phyloP scores from a whole-genome alignment of 37 sponge, comb jelly and placozoan genomes.

The Mnemiopsis leidyi region DNA sequence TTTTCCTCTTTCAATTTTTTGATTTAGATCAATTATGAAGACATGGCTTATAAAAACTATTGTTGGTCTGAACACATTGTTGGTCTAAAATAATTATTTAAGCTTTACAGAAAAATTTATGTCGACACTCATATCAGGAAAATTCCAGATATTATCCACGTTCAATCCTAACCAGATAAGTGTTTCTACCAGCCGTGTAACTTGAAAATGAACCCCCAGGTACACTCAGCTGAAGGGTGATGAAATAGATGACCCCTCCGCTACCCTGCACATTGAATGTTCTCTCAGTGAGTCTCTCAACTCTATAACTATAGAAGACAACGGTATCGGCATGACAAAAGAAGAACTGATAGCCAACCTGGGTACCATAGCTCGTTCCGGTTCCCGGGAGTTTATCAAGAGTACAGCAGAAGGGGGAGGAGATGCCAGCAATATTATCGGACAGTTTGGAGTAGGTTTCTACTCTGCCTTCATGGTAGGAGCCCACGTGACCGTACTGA shows the following conservation, averaged over 20 bases:
- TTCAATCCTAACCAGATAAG: no score
- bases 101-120: no score
- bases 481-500: conserved; percentile 63
- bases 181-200: no score
- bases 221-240: conserved; percentile 67
- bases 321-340: conserved; percentile 69
- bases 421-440: conserved; percentile 66
- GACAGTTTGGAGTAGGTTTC: conserved; percentile 76
- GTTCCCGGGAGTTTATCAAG: conserved; percentile 67
- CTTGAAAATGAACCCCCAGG: no score
- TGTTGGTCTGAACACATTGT: no score
- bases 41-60: no score
- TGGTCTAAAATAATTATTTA: no score
- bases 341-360: conserved; percentile 72
- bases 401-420: background rate
- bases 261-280: conserved; percentile 59
- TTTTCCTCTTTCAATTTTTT: no score
- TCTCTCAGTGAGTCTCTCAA: conserved; percentile 62
- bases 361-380: conserved; percentile 72
- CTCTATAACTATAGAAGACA: conserved; percentile 69
- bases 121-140: no score
- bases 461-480: conserved; percentile 75
- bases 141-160: no score
- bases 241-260: conserved; percentile 64
- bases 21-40: no score